Evolutionary conservation across 2,797 vertebrate species (phyloP).

Genomic region (Meda fulgida): DNA sequence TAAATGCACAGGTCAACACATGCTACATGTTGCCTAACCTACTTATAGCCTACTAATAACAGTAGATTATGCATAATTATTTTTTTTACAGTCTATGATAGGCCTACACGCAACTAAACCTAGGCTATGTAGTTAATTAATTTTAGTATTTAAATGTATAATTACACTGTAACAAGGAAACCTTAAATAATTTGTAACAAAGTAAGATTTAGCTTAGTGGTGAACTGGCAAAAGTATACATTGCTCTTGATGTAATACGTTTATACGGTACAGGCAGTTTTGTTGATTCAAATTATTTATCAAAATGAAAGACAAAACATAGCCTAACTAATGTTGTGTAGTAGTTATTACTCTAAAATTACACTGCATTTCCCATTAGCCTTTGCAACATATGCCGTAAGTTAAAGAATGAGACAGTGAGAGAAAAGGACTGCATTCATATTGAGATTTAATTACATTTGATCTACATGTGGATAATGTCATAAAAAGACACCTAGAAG

Average conservation of each 20-base stretch:
- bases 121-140: neutral
- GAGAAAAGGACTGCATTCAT: slow-evolving; percentile 45
- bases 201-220: neutral
- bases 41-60: neutral
- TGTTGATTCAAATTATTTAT: neutral
- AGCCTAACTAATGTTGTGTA: neutral
- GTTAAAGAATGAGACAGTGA: slow-evolving; percentile 42
- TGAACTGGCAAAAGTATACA: neutral
- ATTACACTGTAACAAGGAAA: neutral
- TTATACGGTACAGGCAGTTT: neutral
- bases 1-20: too few species aligned
- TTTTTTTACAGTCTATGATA: too few species aligned
- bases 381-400: slow-evolving; percentile 27
- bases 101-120: neutral
- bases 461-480: neutral
- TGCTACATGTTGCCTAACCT: too few species aligned
- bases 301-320: neutral
- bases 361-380: slow-evolving; percentile 50
- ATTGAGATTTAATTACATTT: neutral
- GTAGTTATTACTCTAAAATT: neutral
- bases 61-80: neutral
- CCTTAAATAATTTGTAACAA: neutral
- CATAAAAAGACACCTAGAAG: neutral
- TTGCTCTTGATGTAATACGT: neutral
- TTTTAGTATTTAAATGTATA: neutral